Conservation (phyloP, 2,797 vertebrate genomes). For the Thaleichthys pacificus region DNA sequence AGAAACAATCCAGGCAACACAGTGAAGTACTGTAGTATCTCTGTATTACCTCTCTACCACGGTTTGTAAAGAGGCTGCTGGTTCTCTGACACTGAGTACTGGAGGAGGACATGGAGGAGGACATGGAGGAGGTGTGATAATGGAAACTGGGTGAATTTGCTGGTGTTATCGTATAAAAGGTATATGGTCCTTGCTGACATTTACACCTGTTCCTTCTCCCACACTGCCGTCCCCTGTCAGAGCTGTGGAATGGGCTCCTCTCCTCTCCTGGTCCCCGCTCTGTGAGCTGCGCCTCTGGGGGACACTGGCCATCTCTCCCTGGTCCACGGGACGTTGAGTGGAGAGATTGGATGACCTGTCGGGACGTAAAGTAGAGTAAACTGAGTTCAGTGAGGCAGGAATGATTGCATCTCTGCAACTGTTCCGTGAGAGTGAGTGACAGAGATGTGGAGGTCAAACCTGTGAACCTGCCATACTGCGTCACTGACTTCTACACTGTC, state of each 20-base stretch:
- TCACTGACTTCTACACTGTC: no score
- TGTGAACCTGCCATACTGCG: background rate
- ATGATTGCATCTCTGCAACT: background rate
- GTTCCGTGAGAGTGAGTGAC: background rate
- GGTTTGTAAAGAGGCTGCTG: background rate
- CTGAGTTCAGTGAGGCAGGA: no score
- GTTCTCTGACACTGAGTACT: background rate
- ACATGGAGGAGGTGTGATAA: conserved; percentile 16
- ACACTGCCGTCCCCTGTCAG: background rate
- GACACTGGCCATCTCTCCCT: background rate
- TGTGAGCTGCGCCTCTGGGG: background rate
- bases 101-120: background rate
- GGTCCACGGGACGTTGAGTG: background rate
- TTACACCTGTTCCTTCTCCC: background rate
- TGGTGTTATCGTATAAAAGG: background rate
- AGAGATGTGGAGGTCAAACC: background rate
- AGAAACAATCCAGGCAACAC: background rate
- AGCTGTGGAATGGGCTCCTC: background rate
- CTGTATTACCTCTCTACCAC: background rate
- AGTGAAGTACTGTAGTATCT: background rate
- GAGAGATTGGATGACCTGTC: background rate
- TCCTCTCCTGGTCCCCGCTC: background rate
- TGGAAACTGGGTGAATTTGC: conserved; percentile 5
- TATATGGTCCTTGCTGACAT: background rate
- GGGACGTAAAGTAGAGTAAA: background rate